Conservation (phyloP, 37 sponge, comb jelly and placozoan species). For the Diacarnus erythraeanus region DNA sequence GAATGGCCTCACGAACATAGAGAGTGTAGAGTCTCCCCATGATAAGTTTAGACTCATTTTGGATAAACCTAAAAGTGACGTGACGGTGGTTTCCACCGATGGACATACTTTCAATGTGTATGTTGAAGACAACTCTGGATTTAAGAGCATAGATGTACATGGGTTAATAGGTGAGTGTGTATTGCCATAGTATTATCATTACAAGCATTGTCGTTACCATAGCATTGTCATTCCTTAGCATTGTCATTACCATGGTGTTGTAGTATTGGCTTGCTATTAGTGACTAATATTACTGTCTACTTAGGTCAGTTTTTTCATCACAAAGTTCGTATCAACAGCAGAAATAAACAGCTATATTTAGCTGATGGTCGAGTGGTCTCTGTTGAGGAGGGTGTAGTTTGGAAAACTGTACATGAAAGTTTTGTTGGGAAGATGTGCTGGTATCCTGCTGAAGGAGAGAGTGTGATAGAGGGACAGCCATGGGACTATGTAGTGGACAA, state of each 20-base stretch:
- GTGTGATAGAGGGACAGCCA: constrained; percentile 10
- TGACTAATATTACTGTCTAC: too few relatives aligned
- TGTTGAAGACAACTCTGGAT: constrained; percentile 15
- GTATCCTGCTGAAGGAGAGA: constrained; percentile 13
- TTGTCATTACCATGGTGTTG: too few relatives aligned
- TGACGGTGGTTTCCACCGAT: constrained; percentile 2
- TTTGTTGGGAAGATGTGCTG: constrained; percentile 18
- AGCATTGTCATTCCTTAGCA: neutral
- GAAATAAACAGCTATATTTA: neutral
- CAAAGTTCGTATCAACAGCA: constrained; percentile 11
- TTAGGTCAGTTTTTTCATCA: constrained; percentile 29
- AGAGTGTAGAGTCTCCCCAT: constrained; percentile 13
- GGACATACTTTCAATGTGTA: constrained; percentile 24
- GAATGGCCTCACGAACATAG: constrained; percentile 33
- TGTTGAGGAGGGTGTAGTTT: constrained; percentile 5
- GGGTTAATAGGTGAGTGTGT: constrained; percentile 28
- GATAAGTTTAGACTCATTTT: constrained; percentile 12
- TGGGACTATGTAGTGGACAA: constrained; percentile 33
- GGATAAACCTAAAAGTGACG: constrained; percentile 7
- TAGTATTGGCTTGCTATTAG: too few relatives aligned
- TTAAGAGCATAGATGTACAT: neutral
- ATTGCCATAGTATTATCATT: neutral
- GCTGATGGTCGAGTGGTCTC: neutral
- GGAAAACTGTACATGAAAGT: constrained; percentile 22
- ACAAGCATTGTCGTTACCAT: neutral